Evolutionary conservation across 2,888 invertebrate genomes (phyloP), one percentile per base, ranked within the genome.

Genomic region (Mythimna albipuncta): DNA sequence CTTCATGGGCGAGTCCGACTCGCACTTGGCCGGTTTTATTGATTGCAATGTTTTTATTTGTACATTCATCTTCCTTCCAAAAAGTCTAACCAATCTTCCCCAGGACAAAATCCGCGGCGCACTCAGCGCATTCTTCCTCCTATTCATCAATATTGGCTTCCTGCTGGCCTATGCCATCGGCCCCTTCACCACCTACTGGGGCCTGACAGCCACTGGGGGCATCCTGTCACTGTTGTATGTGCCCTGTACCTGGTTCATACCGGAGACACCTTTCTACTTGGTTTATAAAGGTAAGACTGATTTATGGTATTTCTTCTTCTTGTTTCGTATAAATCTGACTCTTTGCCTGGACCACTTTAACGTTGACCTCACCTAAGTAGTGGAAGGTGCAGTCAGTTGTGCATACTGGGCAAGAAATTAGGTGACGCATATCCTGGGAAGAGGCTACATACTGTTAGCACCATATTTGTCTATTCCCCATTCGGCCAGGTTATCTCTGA

Each of bases 241-340:
- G 68, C 95, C 97, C 0, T 94, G 97, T 55, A 97, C 98, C 72
- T 96, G 97, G 88, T 96, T 97, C 69, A 97, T 98, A 93, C 98
- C 98, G 0, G 99, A 99, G 90, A 98, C 98, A 5, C 99, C 99
- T 0, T 97, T 98, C 88, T 98, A 97, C 88, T 95, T 97, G 44
- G 95, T 98, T 0, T 96, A 95, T 69, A 97, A 97, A 94, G 97
- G 97, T 96, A 83, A 54, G 13, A 19, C 1, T 6, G 16, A 47
- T 47, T 47, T 47, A 47, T 47, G 44, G 3, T 32, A 32, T 32
- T 32, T 32, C 2, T 32, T 32, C 32, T 32, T 32, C 32, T 32
- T 32, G 2, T 32, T 32, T 32, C 32, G 5, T 32, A 5, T 32
- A 32, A 3, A 32, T 32, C 32, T 32, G 32, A 32, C 32, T 32